Evolutionary conservation across 2,113 vertebrate species (phyloP).

Genomic region (Sinocyclocheilus rhinocerous): DNA sequence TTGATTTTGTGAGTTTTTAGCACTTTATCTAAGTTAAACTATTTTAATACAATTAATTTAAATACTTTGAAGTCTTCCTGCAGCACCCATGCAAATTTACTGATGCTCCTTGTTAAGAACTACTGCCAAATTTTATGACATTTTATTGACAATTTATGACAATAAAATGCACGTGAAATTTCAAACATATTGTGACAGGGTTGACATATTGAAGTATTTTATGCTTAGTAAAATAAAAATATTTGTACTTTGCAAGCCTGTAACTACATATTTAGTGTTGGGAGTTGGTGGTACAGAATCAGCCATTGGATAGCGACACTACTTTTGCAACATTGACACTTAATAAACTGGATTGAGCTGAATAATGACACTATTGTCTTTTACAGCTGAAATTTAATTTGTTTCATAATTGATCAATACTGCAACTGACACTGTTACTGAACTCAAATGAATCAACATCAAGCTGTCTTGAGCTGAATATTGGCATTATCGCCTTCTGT

Average conservation of each 20-base stretch:
- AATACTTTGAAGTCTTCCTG: neutral
- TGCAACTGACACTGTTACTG: too few species aligned
- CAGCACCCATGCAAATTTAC: too few species aligned
- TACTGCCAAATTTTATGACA: too few species aligned
- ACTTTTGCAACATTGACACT: neutral
- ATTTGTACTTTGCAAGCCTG: neutral
- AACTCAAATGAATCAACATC: too few species aligned
- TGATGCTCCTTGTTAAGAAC: too few species aligned
- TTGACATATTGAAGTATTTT: neutral
- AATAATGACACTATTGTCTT: neutral
- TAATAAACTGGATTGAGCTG: neutral
- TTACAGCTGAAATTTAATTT: too few species aligned
- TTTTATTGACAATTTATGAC: too few species aligned
- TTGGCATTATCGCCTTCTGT: neutral
- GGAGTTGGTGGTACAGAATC: neutral
- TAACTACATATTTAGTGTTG: neutral
- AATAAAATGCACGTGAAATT: too few species aligned
- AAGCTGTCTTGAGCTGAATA: too few species aligned
- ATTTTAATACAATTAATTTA: neutral
- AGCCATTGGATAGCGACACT: neutral
- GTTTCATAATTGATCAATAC: too few species aligned
- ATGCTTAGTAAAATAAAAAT: neutral
- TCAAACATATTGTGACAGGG: neutral
- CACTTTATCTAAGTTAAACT: neutral
- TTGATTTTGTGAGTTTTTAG: neutral